Evolutionary conservation across 2,888 invertebrate genomes (phyloP), one percentile per base, ranked within the genome.

Genomic region (Agriopis aurantiaria): DNA sequence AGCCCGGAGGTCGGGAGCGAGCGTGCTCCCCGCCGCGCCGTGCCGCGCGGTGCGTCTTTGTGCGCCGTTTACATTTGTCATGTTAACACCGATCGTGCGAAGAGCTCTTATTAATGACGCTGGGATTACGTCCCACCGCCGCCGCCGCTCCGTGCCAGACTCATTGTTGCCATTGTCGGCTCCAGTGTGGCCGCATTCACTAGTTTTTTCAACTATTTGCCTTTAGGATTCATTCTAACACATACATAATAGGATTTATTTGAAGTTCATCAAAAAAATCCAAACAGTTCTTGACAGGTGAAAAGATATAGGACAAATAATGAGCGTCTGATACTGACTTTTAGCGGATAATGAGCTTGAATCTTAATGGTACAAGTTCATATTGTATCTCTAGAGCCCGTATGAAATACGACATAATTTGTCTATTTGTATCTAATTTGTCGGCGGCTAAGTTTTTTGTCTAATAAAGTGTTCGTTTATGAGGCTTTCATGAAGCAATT

Each of bases 71-170:
- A 85, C 93, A 91, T 93, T 93, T 92, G 93, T 93, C 93, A 93
- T 92, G 91, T 93, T 93, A 91, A 90, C 93, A 90, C 92, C 88
- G 88, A 89, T 90, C 88, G 90, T 90, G 92, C 90, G 91, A 92
- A 92, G 91, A 88, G 87, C 85, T 83, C 85, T 92, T 92, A 92
- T 93, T 93, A 93, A 93, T 93, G 92, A 90, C 85, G 82, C 82
- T 83, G 85, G 87, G 91, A 92, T 93, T 90, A 91, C 86, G 84
- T 85, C 85, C 83, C 84, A 84, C 56, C 58, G 48, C 51, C 43
- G 45, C 43, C 43, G 53, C 46, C 23, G 41, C 61, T 51, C 61
- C 41, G 10, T 14, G 17, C 51, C 77, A 75, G 74, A 70, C 69
- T 76, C 80, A 88, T 89, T 91, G 87, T 88, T 80, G 63, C 70